A percentile compares a stretch with the other conserved stretches of the same genome.
Evolutionary conservation across 23 tunicate genomes (phyloP).

Genomic region (Clavelina lepadiformis): DNA sequence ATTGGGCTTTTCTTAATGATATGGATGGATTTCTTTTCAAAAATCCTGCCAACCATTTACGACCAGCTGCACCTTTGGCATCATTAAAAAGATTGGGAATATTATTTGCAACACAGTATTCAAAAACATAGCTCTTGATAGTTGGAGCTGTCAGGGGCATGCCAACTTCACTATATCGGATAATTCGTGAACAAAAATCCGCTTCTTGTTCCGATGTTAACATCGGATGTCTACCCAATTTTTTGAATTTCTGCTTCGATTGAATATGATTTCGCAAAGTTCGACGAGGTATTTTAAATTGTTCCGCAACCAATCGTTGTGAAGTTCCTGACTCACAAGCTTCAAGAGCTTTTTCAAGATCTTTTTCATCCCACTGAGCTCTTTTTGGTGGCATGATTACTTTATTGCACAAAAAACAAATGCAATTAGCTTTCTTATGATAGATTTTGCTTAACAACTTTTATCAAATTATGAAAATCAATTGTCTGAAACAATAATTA

Average conservation of each 20-base stretch:
- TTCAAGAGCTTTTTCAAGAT: slow-evolving; percentile 20
- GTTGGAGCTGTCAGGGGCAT: slow-evolving; percentile 7
- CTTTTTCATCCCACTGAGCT: slow-evolving; percentile 21
- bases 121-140: slow-evolving; percentile 28
- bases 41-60: slow-evolving; percentile 6
- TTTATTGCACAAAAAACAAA: too few species aligned
- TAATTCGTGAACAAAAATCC: slow-evolving; percentile 2
- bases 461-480: too few species aligned
- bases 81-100: slow-evolving; percentile 13
- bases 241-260: neutral
- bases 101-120: slow-evolving; percentile 8
- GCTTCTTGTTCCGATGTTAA: slow-evolving; percentile 22
- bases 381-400: too few species aligned
- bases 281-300: slow-evolving; percentile 19
- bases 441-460: too few species aligned
- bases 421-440: too few species aligned
- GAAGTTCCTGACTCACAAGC: slow-evolving; percentile 14
- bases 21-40: slow-evolving; percentile 16
- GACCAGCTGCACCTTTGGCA: slow-evolving; percentile 7
- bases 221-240: slow-evolving; percentile 18
- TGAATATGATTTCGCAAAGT: slow-evolving; percentile 28
- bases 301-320: slow-evolving; percentile 4
- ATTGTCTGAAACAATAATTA: too few species aligned
- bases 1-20: slow-evolving; percentile 13
- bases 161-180: slow-evolving; percentile 16